Evolutionary conservation across 2,797 vertebrate genomes (phyloP).

Genomic region (Gymnoscopelus microlampas): DNA sequence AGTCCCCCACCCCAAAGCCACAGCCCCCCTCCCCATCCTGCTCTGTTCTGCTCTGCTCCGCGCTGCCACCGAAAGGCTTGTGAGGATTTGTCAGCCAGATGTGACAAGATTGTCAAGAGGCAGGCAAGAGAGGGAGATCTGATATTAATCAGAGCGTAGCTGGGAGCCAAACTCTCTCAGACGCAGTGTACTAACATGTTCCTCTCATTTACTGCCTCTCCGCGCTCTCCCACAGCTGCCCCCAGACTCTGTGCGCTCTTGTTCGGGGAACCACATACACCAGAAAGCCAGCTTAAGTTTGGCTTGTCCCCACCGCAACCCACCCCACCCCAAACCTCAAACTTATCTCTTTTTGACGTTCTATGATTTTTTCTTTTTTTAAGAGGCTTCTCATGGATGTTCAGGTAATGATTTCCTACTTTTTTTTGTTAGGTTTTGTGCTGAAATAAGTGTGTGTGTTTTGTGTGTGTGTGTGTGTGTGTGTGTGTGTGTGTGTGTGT

Average conservation of each 20-base stretch:
- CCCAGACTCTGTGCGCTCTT: slow-evolving; percentile 69
- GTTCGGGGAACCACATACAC: slow-evolving; percentile 57
- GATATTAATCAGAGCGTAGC: slow-evolving; percentile 93
- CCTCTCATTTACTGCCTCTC: slow-evolving; percentile 86
- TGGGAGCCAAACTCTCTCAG: slow-evolving; percentile 91
- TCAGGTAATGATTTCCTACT: slow-evolving; percentile 64
- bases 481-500: slow-evolving; percentile 26
- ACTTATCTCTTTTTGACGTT: slow-evolving; percentile 40
- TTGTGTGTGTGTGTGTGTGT: slow-evolving; percentile 4
- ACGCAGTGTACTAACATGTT: slow-evolving; percentile 91
- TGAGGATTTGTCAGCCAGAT: slow-evolving; percentile 93
- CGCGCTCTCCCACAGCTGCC: slow-evolving; percentile 82
- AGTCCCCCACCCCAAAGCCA: slow-evolving; percentile 24
- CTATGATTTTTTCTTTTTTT: slow-evolving; percentile 17
- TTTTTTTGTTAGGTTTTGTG: slow-evolving; percentile 25
- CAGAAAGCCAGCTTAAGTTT: slow-evolving; percentile 59
- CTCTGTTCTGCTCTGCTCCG: slow-evolving; percentile 33
- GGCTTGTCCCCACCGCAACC: slow-evolving; percentile 5
- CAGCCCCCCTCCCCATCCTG: slow-evolving; percentile 20
- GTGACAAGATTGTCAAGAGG: slow-evolving; percentile 91
- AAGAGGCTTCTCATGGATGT: slow-evolving; percentile 66
- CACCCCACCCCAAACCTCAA: not conserved
- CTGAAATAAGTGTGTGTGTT: slow-evolving; percentile 2
- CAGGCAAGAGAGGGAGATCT: slow-evolving; percentile 86
- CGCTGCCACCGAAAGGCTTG: slow-evolving; percentile 85